Evolutionary conservation across 2,113 vertebrate genomes (phyloP), one percentile per base, ranked within the genome.

Genomic region (Plecturocebus donacophilus): DNA sequence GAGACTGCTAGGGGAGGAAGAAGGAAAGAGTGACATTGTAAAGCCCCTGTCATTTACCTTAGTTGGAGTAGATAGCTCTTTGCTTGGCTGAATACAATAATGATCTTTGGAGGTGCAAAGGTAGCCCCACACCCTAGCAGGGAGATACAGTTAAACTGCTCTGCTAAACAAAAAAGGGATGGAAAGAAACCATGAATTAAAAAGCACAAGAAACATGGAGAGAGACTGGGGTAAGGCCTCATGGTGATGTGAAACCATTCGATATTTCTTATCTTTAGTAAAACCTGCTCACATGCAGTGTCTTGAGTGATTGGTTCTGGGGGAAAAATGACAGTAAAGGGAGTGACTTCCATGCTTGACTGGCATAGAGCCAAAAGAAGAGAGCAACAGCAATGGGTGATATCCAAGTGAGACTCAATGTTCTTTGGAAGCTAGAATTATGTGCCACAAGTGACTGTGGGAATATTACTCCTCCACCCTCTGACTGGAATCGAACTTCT

Each of bases 401-500:
- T 35, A 92, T 10, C 68, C 35, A 42, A 17, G n/a, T 54, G 54
- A 92, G 38, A 81, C 0, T 66, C 61, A 32, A 1, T 25, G 10
- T 56, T 91, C 71, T 84, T 58, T 90, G 68, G 45, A 88, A 94
- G 61, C 30, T 82, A 71, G 58, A 84, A 82, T 56, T 70, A 42
- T 11, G 25, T 87, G 38, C 71, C 91, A 92, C 6, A 38, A 54
- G 52, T 52, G 54, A 58, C 64, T 4, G 2, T 20, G 35, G 92
- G 66, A 85, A 88, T 38, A 54, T 30, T 87, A 66, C 49, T 84
- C 52, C 71, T 45, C 54, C 2, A 21, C 20, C 16, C 35, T 27
- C 40, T 86, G 58, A n/a, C 38, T 80, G 92, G 30, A 84, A 87
- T 23, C 92, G 87, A 97, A 91, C 80, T 86, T 87, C 52, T 66